Conservation (phyloP, 92 coral and sea anemone genomes). For the Palythoa grandiflora region DNA sequence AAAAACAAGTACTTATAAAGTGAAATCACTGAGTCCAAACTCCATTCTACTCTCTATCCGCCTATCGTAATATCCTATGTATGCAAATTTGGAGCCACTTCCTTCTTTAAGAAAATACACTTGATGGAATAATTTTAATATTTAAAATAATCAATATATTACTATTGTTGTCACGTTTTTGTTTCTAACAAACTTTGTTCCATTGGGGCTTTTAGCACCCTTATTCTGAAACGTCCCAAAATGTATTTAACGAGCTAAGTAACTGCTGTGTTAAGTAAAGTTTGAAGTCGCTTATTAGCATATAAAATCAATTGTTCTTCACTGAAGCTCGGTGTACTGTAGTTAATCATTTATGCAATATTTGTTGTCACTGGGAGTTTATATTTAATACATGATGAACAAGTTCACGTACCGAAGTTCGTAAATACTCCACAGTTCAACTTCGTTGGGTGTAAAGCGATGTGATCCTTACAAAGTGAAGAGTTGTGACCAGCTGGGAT, state of each 20-base stretch:
- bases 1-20: too few relatives aligned
- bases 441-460: neutral
- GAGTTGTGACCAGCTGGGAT: neutral
- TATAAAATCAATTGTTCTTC: slow-evolving; percentile 28
- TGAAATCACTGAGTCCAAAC: too few relatives aligned
- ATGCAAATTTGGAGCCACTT: too few relatives aligned
- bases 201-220: neutral
- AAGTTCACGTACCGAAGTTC: neutral
- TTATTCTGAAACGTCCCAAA: neutral
- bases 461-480: neutral
- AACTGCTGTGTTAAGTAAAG: neutral
- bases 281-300: slow-evolving; percentile 3
- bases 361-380: slow-evolving; percentile 4
- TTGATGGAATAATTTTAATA: too few relatives aligned
- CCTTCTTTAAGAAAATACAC: too few relatives aligned
- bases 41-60: too few relatives aligned
- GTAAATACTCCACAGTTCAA: neutral
- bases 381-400: neutral
- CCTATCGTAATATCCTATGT: too few relatives aligned
- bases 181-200: too few relatives aligned
- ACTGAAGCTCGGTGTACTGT: neutral
- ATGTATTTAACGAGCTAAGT: neutral
- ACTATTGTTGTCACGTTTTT: too few relatives aligned
- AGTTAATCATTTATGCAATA: slow-evolving; percentile 40
- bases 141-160: too few relatives aligned